Evolutionary conservation across 2,113 vertebrate genomes (phyloP).

Genomic region (Sardina pilchardus): DNA sequence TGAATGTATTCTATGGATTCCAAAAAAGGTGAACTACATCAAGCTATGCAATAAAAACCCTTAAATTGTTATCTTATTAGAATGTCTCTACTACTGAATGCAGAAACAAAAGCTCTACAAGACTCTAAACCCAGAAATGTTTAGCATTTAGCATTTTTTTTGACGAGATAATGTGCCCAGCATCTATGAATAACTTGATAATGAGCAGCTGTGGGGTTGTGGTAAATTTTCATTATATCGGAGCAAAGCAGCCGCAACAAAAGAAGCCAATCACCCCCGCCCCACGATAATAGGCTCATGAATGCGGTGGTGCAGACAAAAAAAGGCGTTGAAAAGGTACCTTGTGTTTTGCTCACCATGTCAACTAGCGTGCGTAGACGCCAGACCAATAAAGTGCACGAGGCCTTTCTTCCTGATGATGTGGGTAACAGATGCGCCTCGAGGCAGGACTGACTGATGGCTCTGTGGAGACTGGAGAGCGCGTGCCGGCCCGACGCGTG

Average conservation of each 20-base stretch:
- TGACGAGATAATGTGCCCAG: no score
- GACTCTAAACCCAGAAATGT: no score
- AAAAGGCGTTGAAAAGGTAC: not conserved
- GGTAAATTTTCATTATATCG: not conserved
- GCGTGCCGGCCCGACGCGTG: not conserved
- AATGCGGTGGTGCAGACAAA: not conserved
- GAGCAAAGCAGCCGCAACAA: not conserved
- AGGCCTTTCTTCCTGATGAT: not conserved
- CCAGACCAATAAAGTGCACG: not conserved
- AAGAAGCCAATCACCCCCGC: not conserved
- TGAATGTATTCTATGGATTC: no score
- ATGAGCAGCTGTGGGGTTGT: not conserved
- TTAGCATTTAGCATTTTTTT: no score
- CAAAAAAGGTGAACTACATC: not conserved
- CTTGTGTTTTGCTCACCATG: conserved; percentile 2
- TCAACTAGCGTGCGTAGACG: not conserved
- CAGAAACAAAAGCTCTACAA: not conserved
- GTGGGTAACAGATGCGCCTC: conserved; percentile 1
- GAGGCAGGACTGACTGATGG: not conserved
- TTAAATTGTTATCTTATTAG: not conserved
- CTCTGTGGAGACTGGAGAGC: not conserved
- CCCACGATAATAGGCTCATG: no score
- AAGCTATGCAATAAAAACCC: not conserved
- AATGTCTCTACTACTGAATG: not conserved
- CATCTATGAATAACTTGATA: not conserved